Evolutionary conservation across 2,113 vertebrate genomes (phyloP).

Genomic region (Lota lota): DNA sequence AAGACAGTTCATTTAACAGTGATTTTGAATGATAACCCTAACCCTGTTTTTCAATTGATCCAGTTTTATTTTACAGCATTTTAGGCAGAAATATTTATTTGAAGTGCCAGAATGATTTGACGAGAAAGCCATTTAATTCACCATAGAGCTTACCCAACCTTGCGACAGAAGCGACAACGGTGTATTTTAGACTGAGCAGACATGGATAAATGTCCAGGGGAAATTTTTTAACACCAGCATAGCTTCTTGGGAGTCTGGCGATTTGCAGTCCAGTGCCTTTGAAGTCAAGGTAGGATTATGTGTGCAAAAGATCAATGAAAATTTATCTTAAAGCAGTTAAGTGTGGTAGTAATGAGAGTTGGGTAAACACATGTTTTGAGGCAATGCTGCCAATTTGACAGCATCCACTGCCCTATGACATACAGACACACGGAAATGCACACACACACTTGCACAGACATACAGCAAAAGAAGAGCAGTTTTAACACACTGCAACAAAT

Average conservation of each 20-base stretch:
- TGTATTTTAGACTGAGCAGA: not conserved
- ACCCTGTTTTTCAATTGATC: too few species aligned
- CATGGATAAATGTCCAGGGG: not conserved
- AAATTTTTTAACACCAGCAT: conserved; percentile 32
- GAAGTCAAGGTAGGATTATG: conserved; percentile 10
- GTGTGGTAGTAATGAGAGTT: not conserved
- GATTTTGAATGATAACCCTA: too few species aligned
- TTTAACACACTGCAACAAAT: too few species aligned
- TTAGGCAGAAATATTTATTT: too few species aligned
- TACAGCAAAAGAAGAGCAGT: not conserved
- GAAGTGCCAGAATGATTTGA: too few species aligned
- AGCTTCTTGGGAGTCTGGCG: not conserved
- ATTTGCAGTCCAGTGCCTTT: conserved; percentile 10
- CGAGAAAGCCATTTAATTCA: too few species aligned
- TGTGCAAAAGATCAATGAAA: not conserved
- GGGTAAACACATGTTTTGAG: not conserved
- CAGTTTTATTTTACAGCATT: too few species aligned
- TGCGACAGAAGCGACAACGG: not conserved
- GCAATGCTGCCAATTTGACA: not conserved
- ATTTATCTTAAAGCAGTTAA: not conserved
- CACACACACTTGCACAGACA: not conserved
- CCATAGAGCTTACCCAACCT: not conserved
- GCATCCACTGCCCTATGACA: not conserved
- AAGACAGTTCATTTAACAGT: too few species aligned
- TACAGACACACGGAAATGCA: not conserved